Evolutionary conservation across 2,888 invertebrate species (phyloP).

Genomic region (Ypsolopha sequella): DNA sequence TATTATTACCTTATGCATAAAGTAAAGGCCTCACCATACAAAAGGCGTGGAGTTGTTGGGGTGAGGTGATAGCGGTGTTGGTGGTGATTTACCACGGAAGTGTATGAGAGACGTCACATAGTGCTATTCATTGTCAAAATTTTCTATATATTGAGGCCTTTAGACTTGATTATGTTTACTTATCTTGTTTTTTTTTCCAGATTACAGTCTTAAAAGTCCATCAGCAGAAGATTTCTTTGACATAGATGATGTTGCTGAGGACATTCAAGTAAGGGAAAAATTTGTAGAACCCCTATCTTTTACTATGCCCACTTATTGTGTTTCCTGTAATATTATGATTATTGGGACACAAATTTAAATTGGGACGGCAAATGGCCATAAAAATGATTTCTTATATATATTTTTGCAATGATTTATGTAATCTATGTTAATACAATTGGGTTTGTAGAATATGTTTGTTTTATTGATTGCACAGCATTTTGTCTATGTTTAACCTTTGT

Average conservation of each 20-base stretch:
- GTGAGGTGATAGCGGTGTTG: too few species aligned
- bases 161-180: neutral
- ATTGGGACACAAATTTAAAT: too few species aligned
- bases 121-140: neutral
- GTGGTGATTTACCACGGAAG: too few species aligned
- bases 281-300: neutral
- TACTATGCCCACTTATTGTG: neutral
- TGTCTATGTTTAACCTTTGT: neutral
- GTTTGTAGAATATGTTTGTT: neutral
- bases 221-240: constrained; percentile 94
- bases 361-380: too few species aligned
- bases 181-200: constrained; percentile 28
- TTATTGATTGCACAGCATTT: neutral
- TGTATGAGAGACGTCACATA: neutral
- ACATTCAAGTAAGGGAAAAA: constrained; percentile 58
- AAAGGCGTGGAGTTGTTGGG: too few species aligned
- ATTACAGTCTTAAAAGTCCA: constrained; percentile 60
- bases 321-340: neutral
- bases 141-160: neutral
- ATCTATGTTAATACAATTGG: too few species aligned
- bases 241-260: constrained; percentile 93
- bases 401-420: too few species aligned
- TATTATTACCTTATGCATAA: too few species aligned
- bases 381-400: too few species aligned
- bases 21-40: too few species aligned